Percentiles rank a stretch among this genome's conserved stretches.
Evolutionary conservation across 2,113 vertebrate species (phyloP).

Genomic region (Platanista minor): DNA sequence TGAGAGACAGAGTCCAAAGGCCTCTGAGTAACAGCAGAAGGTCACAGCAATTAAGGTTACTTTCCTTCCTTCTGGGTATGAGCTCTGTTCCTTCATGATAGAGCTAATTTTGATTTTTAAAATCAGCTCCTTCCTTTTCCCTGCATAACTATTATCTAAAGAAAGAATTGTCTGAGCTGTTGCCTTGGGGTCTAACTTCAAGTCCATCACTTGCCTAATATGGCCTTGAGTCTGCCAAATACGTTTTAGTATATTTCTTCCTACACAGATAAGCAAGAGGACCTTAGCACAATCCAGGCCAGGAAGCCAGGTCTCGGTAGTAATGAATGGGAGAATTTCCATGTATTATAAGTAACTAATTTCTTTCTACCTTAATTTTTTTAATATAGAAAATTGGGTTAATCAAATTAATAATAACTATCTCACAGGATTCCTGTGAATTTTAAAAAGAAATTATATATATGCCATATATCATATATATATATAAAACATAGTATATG

Average conservation of each 20-base stretch:
- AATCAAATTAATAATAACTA: neutral
- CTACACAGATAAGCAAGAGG: neutral
- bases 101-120: neutral
- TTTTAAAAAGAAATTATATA: neutral
- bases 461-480: neutral
- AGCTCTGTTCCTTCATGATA: neutral
- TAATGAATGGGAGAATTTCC: neutral
- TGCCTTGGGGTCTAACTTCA: neutral
- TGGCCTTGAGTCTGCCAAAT: neutral
- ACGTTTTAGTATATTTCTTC: neutral
- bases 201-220: neutral
- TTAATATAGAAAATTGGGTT: neutral
- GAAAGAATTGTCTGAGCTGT: neutral
- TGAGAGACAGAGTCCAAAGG: neutral
- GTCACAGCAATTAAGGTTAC: neutral
- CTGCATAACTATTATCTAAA: neutral
- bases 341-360: neutral
- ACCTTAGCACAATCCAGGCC: neutral
- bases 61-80: neutral
- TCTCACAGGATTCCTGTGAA: neutral
- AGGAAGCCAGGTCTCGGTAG: neutral
- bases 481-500: neutral
- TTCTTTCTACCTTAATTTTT: neutral
- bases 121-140: neutral
- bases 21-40: neutral